Evolutionary conservation across 2,113 vertebrate species (phyloP).

Genomic region (Mystacornis crossleyi): DNA sequence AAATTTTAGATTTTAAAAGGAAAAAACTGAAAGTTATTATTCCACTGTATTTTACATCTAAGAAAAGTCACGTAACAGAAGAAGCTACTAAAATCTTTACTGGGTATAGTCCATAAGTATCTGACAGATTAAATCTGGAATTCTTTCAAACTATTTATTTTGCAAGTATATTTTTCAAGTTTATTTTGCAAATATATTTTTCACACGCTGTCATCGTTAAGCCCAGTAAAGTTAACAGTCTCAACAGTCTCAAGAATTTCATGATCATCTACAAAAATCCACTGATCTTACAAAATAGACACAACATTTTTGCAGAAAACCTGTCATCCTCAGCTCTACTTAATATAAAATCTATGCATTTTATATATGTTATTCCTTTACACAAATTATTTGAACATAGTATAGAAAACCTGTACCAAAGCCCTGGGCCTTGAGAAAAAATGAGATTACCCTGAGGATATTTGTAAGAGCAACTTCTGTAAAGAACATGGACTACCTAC

Average conservation of each 20-base stretch:
- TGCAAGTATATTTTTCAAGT: conserved; percentile 27
- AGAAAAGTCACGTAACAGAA: conserved; percentile 42
- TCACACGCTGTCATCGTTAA: neutral
- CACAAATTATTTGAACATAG: neutral
- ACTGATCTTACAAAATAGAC: neutral
- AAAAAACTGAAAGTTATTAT: conserved; percentile 12
- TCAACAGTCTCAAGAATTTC: neutral
- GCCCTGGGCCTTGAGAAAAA: neutral
- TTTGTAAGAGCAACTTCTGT: neutral
- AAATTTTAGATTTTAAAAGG: conserved; percentile 59
- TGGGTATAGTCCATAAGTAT: conserved; percentile 11
- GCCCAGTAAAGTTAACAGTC: conserved; percentile 30
- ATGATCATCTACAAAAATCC: neutral
- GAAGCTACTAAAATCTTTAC: conserved; percentile 48
- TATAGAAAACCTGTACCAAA: neutral
- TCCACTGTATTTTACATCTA: neutral
- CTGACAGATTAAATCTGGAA: conserved; percentile 48
- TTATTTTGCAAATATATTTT: conserved; percentile 42
- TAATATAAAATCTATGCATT: neutral
- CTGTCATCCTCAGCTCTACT: neutral
- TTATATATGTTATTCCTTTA: neutral
- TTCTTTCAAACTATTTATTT: conserved; percentile 56
- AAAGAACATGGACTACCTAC: neutral
- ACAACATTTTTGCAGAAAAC: neutral
- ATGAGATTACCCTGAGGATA: neutral